These are phyloP conservation scores for Myopa testacea DNA, from an alignment of 2,888 invertebrate species.

Conservation along the genomic window DNA sequence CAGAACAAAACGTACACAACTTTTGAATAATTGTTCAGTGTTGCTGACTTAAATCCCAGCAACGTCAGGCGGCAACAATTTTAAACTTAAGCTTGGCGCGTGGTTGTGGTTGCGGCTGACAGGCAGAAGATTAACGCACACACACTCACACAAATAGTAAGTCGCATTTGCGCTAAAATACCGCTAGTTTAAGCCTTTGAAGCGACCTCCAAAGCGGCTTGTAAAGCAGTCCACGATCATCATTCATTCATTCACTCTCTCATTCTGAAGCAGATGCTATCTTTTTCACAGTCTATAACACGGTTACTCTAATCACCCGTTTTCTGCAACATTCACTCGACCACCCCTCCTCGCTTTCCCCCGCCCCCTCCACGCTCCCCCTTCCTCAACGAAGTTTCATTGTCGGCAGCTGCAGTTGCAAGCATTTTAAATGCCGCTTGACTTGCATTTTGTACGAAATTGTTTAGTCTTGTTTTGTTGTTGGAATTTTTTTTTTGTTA, in stretches of 20 bases:
- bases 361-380: neutral
- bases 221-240: neutral
- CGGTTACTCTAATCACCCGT: too few species aligned
- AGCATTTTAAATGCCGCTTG: conserved; percentile 1
- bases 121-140: too few species aligned
- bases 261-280: too few species aligned
- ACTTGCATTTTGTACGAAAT: neutral
- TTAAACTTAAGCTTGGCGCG: conserved; percentile 8
- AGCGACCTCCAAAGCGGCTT: neutral
- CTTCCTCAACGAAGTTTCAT: neutral
- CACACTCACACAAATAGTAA: too few species aligned
- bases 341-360: too few species aligned
- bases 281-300: too few species aligned
- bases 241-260: neutral
- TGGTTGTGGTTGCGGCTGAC: neutral
- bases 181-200: neutral
- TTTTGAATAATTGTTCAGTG: conserved; percentile 10
- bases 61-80: conserved; percentile 1
- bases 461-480: neutral
- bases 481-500: neutral
- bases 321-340: too few species aligned
- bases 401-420: neutral
- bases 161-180: conserved; percentile 10
- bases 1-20: neutral
- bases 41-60: conserved; percentile 29